Base-by-base conservation (phyloP, 2,888 invertebrate species). In the Agrotis ipsilon region DNA sequence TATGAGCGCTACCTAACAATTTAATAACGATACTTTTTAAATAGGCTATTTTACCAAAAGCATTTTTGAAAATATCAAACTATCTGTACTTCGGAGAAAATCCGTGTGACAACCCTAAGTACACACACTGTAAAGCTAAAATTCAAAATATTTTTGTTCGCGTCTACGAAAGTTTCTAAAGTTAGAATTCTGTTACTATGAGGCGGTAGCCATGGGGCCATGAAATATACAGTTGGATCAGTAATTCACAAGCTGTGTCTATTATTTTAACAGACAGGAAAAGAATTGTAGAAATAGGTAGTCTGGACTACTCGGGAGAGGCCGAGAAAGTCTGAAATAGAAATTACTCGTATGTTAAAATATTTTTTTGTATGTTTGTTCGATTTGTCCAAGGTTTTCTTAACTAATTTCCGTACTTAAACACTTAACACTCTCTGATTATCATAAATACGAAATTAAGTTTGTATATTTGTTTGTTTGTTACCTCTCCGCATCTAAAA, bases 131-230 rank as follows among this genome's bases (percentile, higher is more conserved):
- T 59, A 9, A 18, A 48, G 16, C 48, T 49, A 32, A 58, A 76
- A 65, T 54, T 72, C 66, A 65, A 81, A 71, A 78, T 67, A 77
- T 68, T 67, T 80, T 60, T 49, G 54, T 73, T 71, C 49, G 52
- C 65, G 43, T 43, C 9, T 48, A 57, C 60, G 48, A 62, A 43
- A 49, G 11, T 39, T 49, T 68, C 68, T 78, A 81, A 64, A 62
- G n/a, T 69, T 79, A 74, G 66, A 52, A 16, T 43, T 7, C 16
- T 60, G 62, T 69, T 39, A n/a, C 75, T 62, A 72, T 71, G 68
- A 32, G 24, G 49, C 5, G 68, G 48, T 58, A 59, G 16, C 5
- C 54, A 24, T 51, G 32, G 21, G 39, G 45, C n/a, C 32, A 27
- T 46, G 49, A 52, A 69, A 45, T 46, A 24, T 65, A 49, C 14